A percentile compares a stretch with the other conserved stretches of the same genome.
Evolutionary conservation across 2,797 vertebrate genomes (phyloP).

Genomic region (Apogon talboti): DNA sequence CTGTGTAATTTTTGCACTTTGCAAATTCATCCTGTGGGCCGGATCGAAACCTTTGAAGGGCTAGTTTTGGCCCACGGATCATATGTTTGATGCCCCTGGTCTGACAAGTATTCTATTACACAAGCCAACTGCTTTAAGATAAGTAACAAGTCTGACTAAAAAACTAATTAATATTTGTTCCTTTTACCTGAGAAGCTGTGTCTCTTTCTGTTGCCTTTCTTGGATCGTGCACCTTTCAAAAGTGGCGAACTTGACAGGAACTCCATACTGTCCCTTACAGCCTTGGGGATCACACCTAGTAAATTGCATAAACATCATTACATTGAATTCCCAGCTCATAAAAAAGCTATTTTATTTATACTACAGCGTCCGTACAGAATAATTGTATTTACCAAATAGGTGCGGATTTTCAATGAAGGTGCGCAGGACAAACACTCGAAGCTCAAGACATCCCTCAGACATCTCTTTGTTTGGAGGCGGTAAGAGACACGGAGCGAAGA

Average conservation of each 20-base stretch:
- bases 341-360: background rate
- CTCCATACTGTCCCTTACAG: conserved; percentile 64
- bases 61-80: too few species aligned
- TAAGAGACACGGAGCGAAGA: conserved; percentile 91
- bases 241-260: conserved; percentile 48
- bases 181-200: conserved; percentile 64
- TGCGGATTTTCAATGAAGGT: conserved; percentile 87
- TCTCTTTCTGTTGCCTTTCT: conserved; percentile 48
- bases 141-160: too few species aligned
- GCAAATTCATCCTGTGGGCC: too few species aligned
- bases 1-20: too few species aligned
- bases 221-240: conserved; percentile 21
- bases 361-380: background rate
- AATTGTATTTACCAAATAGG: conserved; percentile 83
- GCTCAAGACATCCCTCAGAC: conserved; percentile 84
- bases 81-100: too few species aligned
- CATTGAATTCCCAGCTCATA: background rate
- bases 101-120: too few species aligned
- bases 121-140: too few species aligned
- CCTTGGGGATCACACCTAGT: conserved; percentile 74
- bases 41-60: too few species aligned
- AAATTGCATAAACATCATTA: background rate
- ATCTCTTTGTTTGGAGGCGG: conserved; percentile 87
- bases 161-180: too few species aligned
- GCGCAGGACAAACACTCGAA: conserved; percentile 85